A percentile compares a stretch with the other conserved stretches of the same genome.
These are phyloP conservation scores for Leptocoma aspasia DNA, from an alignment of 2,113 vertebrate genomes.

Conservation along the genomic window DNA sequence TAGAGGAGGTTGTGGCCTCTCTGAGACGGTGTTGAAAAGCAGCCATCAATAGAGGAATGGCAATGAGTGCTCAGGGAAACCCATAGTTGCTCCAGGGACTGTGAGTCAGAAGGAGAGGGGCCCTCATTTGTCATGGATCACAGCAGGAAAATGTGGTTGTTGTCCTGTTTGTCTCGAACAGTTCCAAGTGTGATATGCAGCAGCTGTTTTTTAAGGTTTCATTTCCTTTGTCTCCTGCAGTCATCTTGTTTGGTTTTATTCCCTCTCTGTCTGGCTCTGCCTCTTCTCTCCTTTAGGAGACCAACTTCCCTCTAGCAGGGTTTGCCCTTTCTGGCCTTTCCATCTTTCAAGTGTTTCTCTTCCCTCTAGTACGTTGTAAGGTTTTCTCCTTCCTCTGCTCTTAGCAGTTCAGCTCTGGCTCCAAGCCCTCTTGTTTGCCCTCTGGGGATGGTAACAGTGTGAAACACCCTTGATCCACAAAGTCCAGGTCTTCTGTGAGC, in stretches of 20 bases:
- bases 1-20: background rate
- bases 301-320: background rate
- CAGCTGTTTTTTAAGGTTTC: background rate
- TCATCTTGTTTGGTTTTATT: background rate
- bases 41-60: background rate
- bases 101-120: background rate
- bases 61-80: background rate
- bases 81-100: background rate
- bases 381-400: background rate
- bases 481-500: background rate
- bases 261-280: background rate
- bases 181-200: background rate
- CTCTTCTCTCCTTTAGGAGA: background rate
- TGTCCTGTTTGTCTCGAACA: background rate
- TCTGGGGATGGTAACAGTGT: background rate
- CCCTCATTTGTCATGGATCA: background rate
- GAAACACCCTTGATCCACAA: background rate
- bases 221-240: background rate
- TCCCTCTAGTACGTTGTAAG: background rate
- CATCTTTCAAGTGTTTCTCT: background rate
- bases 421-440: background rate
- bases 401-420: background rate
- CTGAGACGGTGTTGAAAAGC: background rate
- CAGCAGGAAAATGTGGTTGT: background rate
- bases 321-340: background rate